Evolutionary conservation across 2,888 invertebrate genomes (phyloP), one percentile per base, ranked within the genome.

Genomic region (Zaprionus bogoriensis): DNA sequence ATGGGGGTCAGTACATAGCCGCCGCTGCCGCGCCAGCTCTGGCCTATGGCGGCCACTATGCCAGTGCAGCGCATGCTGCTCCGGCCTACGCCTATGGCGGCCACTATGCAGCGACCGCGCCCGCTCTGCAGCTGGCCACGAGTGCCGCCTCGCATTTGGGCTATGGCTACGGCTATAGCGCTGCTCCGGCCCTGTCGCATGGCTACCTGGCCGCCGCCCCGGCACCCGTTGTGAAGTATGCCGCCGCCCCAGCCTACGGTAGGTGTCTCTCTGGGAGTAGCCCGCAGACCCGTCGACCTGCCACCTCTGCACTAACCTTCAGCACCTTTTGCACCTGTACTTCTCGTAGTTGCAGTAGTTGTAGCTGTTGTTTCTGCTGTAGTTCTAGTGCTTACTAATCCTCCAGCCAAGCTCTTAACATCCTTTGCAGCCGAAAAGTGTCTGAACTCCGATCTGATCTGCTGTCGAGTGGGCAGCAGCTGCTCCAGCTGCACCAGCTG

Each of bases 221-320:
- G 2, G 67, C 88, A 23, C 64, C 78, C 3, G 60, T 88, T 19
- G 23, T 88, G 17, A 89, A 89, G 45, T 72, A 84, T 45, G 76
- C 89, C 44, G 74, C 89, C 20, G 89, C 89, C 53, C 90, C 90
- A 45, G 77, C 89, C 30, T 84, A 87, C 60, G 89, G 89, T 89
- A 89, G 86, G 89, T 87, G 53, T 7, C 20, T 14, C 12, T n/a
- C n/a, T n/a, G n/a, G n/a, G n/a, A n/a, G n/a, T n/a, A n/a, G n/a
- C n/a, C n/a, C n/a, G n/a, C n/a, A n/a, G n/a, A n/a, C n/a, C n/a
- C n/a, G n/a, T n/a, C n/a, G n/a, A 10, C 12, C 30, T 42, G 27
- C 32, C 19, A 36, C 23, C 20, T 48, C 14, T n/a, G 2, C 30
- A 39, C 51, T 70, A 45, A 52, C 38, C 55, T 32, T 2, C 1